These are phyloP conservation scores for Miniopterus natalensis DNA, from an alignment of 2,113 vertebrate species.

Conservation along the genomic window DNA sequence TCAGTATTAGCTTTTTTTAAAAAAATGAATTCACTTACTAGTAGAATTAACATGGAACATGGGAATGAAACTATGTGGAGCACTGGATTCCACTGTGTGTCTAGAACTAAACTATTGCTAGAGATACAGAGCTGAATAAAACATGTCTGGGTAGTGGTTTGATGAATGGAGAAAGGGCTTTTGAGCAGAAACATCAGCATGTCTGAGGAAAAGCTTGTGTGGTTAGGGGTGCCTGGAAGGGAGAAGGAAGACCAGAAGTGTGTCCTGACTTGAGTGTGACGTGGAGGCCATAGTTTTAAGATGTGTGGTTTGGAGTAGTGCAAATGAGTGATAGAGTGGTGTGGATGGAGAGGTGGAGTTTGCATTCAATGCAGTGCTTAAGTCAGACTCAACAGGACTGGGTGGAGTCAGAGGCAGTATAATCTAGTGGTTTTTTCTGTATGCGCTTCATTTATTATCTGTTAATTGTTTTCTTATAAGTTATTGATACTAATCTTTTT, in stretches of 20 bases:
- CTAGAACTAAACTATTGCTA: background rate
- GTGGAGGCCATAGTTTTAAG: background rate
- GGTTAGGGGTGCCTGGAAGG: background rate
- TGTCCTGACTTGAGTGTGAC: background rate
- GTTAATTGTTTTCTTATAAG: background rate
- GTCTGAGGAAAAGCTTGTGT: background rate
- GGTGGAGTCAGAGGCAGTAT: background rate
- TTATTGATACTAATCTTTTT: background rate
- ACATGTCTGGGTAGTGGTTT: background rate
- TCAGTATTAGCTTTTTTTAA: background rate
- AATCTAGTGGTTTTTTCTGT: background rate
- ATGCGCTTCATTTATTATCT: background rate
- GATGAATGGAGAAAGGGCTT: background rate
- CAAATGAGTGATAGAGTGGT: background rate
- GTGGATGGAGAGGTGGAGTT: background rate
- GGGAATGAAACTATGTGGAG: background rate
- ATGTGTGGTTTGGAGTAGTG: background rate
- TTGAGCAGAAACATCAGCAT: background rate
- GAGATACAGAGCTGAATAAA: background rate
- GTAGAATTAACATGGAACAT: background rate
- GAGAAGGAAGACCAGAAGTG: background rate
- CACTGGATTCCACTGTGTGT: background rate
- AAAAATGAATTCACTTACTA: background rate
- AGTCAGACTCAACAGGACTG: background rate
- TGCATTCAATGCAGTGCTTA: background rate